Evolutionary conservation across 2,797 vertebrate genomes (phyloP), one percentile per base, ranked within the genome.

Genomic region (Thripadectes ignobilis): DNA sequence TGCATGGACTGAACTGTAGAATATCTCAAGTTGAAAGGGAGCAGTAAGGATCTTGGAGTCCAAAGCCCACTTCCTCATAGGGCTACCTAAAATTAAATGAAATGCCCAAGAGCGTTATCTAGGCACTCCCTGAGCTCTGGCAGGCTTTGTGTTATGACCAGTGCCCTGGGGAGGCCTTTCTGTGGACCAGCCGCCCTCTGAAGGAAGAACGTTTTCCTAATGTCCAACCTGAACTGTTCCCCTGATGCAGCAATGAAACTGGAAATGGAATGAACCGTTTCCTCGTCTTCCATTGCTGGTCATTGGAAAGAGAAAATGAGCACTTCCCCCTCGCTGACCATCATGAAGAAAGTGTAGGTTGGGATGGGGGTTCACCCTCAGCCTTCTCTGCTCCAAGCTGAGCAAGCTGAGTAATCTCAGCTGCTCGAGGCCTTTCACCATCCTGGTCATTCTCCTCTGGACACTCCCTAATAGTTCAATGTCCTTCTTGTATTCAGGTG

Each of bases 251-350:
- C 69, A 65, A 3, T 32, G 39, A 66, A 78, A 34, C 52, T 78
- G 21, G 22, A 72, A 59, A 36, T 72, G 3, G 69, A 59, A 72
- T 52, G 14, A 36, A 12, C 23, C 4, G 1, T 74, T 52, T 41
- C 66, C 48, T 66, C 1, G 0, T 41, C 20, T 66, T 43, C 65
- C 30, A 0, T 45, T 12, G 0, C 69, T 58, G 7, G 16, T 52
- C 66, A 48, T 2, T 10, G 18, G 43, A 29, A 29, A 58, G 73
- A 13, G 32, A 36, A 77, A 34, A 34, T 49, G 62, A 55, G 58
- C 58, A 43, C 39, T 18, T 59, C 24, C 29, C 1, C 2, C 2
- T 55, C 0, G 0, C 67, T 66, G 39, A 45, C 41, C 32, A 0
- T 17, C 3, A 21, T 0, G 5, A 59, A 55, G 67, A 39, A 14